These are phyloP conservation scores for Pollenia labialis DNA, from an alignment of 2,888 invertebrate genomes.

Conservation along the genomic window DNA sequence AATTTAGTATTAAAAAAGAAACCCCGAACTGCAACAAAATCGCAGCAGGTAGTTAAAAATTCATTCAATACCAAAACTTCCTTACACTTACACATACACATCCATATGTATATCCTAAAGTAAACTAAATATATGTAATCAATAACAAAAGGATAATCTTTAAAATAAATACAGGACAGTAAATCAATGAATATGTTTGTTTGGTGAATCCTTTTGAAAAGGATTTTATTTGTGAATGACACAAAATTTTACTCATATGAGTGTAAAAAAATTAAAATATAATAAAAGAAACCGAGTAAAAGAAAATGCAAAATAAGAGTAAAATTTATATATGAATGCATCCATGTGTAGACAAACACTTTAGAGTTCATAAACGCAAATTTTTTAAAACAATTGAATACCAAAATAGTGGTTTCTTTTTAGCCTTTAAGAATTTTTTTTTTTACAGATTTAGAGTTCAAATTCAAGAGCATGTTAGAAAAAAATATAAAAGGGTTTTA, in stretches of 20 bases:
- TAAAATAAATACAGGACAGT: slow-evolving; percentile 64
- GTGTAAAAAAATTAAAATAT: background rate
- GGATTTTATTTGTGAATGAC: slow-evolving; percentile 15
- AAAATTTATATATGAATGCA: slow-evolving; percentile 9
- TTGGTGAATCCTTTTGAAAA: slow-evolving; percentile 25
- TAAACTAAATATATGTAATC: slow-evolving; percentile 72
- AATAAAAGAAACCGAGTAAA: slow-evolving; percentile 42
- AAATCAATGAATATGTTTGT: slow-evolving; percentile 65
- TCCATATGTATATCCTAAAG: slow-evolving; percentile 3
- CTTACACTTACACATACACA: background rate
- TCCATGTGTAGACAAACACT: background rate
- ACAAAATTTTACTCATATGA: slow-evolving; percentile 47
- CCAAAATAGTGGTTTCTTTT: background rate
- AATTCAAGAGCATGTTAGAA: slow-evolving; percentile 35
- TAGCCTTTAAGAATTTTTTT: slow-evolving; percentile 10
- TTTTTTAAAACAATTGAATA: slow-evolving; percentile 17
- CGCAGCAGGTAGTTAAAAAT: slow-evolving; percentile 56
- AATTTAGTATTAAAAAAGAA: slow-evolving; percentile 11
- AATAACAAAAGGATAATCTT: slow-evolving; percentile 62
- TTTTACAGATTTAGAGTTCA: background rate
- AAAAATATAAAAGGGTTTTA: slow-evolving; percentile 40
- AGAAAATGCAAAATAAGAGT: slow-evolving; percentile 41
- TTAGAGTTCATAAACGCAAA: slow-evolving; percentile 28
- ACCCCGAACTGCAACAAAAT: slow-evolving; percentile 1
- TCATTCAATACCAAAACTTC: slow-evolving; percentile 18